Conservation (phyloP, 2,113 vertebrate species). For the Chelonoidis abingdonii region DNA sequence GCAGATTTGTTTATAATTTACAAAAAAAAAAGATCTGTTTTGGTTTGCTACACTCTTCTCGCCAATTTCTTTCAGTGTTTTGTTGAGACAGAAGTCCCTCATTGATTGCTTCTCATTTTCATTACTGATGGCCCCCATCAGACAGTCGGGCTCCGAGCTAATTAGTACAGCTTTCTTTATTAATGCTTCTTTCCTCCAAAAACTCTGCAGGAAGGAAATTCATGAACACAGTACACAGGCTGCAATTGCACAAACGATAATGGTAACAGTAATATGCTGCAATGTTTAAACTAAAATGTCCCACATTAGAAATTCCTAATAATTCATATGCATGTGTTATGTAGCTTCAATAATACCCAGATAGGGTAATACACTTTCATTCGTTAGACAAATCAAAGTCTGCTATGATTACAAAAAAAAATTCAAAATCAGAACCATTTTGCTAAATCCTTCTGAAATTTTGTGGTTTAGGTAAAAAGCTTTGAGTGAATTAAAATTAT, state of each 20-base stretch:
- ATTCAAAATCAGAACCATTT: not conserved
- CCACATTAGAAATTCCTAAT: constrained; percentile 16
- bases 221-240: constrained; percentile 33
- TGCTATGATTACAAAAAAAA: not conserved
- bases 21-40: not conserved
- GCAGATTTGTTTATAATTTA: not conserved
- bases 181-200: constrained; percentile 63
- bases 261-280: constrained; percentile 38
- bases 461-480: not conserved
- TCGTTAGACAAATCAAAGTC: not conserved
- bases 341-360: not conserved
- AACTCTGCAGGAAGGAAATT: constrained; percentile 65
- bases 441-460: not conserved
- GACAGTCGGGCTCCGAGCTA: constrained; percentile 64
- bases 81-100: constrained; percentile 62
- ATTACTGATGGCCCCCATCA: constrained; percentile 58
- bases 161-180: constrained; percentile 74
- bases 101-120: constrained; percentile 70
- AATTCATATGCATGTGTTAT: not conserved
- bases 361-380: not conserved
- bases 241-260: constrained; percentile 39
- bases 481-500: not conserved
- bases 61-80: constrained; percentile 37
- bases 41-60: constrained; percentile 56
- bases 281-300: constrained; percentile 14